These are phyloP conservation scores for Drosophila truncata DNA, from an alignment of 1,140 invertebrate species.

Conservation along the genomic window DNA sequence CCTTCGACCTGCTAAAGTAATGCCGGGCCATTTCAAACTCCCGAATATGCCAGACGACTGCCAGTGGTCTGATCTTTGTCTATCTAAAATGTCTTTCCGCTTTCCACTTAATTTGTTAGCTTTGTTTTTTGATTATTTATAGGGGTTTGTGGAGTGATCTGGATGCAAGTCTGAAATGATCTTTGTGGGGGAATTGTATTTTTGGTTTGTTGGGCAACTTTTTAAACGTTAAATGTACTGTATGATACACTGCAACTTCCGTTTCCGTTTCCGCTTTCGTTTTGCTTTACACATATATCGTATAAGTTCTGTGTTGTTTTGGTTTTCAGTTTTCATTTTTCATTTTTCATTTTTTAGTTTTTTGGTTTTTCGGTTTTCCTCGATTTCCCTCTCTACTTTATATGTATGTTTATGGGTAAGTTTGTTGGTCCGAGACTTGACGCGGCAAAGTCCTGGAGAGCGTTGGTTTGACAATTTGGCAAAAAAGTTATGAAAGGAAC, in stretches of 20 bases:
- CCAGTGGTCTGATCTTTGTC: constrained; percentile 56
- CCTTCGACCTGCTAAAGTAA: constrained; percentile 42
- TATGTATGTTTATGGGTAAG: constrained; percentile 44
- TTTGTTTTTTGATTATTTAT: constrained; percentile 45
- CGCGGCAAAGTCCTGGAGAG: constrained; percentile 74
- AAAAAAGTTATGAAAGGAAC: constrained; percentile 83
- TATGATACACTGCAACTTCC: constrained; percentile 53
- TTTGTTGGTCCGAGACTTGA: constrained; percentile 72
- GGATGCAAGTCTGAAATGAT: constrained; percentile 35
- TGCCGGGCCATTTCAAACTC: constrained; percentile 9
- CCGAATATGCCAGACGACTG: constrained; percentile 34
- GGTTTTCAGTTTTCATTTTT: constrained; percentile 35
- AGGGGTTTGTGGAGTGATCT: constrained; percentile 16
- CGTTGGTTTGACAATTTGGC: constrained; percentile 84
- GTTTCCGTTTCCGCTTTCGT: constrained; percentile 8
- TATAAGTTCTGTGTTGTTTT: constrained; percentile 51
- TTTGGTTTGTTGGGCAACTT: constrained; percentile 34
- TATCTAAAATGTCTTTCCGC: constrained; percentile 53
- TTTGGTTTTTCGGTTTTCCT: constrained; percentile 24
- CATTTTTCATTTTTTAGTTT: constrained; percentile 32
- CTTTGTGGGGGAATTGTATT: constrained; percentile 19
- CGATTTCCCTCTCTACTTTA: constrained; percentile 40
- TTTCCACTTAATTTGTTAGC: constrained; percentile 17
- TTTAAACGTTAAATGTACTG: constrained; percentile 55
- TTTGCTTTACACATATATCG: constrained; percentile 43